Conservation (phyloP, 2,888 invertebrate species). For the Ectropis crepuscularia region DNA sequence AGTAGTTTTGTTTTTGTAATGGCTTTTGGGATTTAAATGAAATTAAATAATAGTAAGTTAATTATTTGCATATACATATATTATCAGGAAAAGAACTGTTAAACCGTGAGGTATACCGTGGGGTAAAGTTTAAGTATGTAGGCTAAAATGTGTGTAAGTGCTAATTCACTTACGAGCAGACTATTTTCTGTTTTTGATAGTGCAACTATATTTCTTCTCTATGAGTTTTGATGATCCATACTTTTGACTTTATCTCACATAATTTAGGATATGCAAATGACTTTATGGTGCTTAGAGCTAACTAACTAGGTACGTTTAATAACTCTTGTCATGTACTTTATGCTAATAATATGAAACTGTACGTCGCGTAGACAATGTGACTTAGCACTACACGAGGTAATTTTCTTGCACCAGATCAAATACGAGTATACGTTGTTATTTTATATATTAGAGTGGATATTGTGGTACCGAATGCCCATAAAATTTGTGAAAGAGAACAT, state of each 20-base stretch:
- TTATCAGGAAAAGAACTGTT: too few species aligned
- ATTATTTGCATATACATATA: too few species aligned
- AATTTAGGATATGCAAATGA: conserved; percentile 36
- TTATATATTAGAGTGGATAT: too few species aligned
- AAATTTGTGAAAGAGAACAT: too few species aligned
- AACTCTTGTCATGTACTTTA: conserved; percentile 29
- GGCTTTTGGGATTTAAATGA: too few species aligned
- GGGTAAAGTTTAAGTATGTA: neutral
- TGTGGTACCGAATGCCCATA: too few species aligned
- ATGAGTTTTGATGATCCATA: neutral
- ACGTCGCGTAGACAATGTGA: neutral
- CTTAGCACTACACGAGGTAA: neutral
- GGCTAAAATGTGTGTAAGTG: too few species aligned
- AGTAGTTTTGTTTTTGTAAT: too few species aligned
- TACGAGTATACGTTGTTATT: neutral
- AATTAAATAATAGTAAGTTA: too few species aligned
- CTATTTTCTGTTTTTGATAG: neutral
- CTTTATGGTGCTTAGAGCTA: conserved; percentile 34
- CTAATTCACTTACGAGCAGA: neutral
- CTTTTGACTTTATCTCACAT: conserved; percentile 25
- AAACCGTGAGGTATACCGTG: too few species aligned
- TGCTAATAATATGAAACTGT: conserved; percentile 9
- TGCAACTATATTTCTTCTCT: neutral
- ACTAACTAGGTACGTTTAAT: conserved; percentile 28
- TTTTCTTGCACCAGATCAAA: neutral